Percentiles rank a stretch among this genome's conserved stretches.
phyloP scores from a whole-genome alignment of 2,797 vertebrate species.

The Acrossocheilus fasciatus region DNA sequence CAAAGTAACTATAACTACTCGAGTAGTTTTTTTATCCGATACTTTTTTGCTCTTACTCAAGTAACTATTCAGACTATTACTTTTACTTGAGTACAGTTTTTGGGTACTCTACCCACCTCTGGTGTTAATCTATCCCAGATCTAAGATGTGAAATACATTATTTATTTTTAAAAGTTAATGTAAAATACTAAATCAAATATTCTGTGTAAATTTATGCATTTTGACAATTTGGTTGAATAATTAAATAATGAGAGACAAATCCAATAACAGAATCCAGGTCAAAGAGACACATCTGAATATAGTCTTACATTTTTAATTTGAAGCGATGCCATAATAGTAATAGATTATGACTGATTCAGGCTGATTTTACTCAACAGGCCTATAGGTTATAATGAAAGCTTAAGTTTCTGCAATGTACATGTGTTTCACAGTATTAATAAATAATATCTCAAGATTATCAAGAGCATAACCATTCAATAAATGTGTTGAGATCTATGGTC shows the following conservation, averaged over 20 bases:
- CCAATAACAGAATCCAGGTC: conserved; percentile 1
- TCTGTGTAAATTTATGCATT: not conserved
- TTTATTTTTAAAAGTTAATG: not conserved
- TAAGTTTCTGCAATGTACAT: not conserved
- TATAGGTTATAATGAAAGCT: not conserved
- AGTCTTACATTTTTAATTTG: not conserved
- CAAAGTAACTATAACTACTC: too few relatives aligned
- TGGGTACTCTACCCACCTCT: too few relatives aligned
- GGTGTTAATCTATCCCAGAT: not conserved
- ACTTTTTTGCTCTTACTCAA: too few relatives aligned
- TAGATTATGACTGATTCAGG: not conserved
- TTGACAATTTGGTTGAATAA: conserved; percentile 10
- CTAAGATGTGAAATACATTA: not conserved
- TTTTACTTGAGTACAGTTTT: too few relatives aligned
- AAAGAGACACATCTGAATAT: not conserved
- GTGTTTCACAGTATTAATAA: not conserved
- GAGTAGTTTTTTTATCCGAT: too few relatives aligned
- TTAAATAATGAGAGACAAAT: not conserved
- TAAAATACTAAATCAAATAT: conserved; percentile 9
- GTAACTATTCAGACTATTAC: too few relatives aligned
- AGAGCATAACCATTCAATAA: not conserved
- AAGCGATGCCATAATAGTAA: not conserved
- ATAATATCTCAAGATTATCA: not conserved
- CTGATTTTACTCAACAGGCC: not conserved
- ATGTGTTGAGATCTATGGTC: not conserved